phyloP scores from a whole-genome alignment of 2,888 invertebrate genomes.

The Petrolisthes cinctipes region DNA sequence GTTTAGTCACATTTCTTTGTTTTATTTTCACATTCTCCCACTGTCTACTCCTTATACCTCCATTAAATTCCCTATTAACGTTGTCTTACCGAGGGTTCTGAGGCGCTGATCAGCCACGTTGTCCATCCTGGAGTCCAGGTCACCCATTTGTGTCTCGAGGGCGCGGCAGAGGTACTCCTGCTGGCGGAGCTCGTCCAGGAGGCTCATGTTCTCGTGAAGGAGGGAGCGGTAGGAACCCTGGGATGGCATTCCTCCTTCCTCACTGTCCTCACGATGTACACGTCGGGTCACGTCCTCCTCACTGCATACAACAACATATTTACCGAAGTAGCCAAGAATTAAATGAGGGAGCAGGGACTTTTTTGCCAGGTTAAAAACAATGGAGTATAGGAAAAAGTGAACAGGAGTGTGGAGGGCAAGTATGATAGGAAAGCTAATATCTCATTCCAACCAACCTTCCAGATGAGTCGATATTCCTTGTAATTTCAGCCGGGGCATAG shows the following conservation, averaged over 20 bases:
- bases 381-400: too few species aligned
- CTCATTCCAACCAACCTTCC: slow-evolving; percentile 70
- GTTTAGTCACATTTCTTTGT: neutral
- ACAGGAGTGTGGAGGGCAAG: too few species aligned
- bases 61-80: neutral
- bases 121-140: slow-evolving; percentile 69
- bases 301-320: slow-evolving; percentile 22
- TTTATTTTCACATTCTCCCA: too few species aligned
- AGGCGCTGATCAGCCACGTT: slow-evolving; percentile 67
- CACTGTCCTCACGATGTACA: slow-evolving; percentile 13
- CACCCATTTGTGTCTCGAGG: slow-evolving; percentile 69
- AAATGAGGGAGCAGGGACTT: too few species aligned
- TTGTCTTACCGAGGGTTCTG: slow-evolving; percentile 66
- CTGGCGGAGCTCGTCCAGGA: slow-evolving; percentile 71
- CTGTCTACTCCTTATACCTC: neutral
- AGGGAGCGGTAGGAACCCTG: slow-evolving; percentile 72
- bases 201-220: slow-evolving; percentile 72
- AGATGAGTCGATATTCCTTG: slow-evolving; percentile 69
- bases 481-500: slow-evolving; percentile 77
- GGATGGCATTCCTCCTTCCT: slow-evolving; percentile 67
- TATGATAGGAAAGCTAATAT: neutral
- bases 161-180: slow-evolving; percentile 71
- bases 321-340: neutral
- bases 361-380: too few species aligned
- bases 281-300: slow-evolving; percentile 53